Base-by-base conservation (phyloP, 2,113 vertebrate genomes). In the Tragelaphus strepsiceros region DNA sequence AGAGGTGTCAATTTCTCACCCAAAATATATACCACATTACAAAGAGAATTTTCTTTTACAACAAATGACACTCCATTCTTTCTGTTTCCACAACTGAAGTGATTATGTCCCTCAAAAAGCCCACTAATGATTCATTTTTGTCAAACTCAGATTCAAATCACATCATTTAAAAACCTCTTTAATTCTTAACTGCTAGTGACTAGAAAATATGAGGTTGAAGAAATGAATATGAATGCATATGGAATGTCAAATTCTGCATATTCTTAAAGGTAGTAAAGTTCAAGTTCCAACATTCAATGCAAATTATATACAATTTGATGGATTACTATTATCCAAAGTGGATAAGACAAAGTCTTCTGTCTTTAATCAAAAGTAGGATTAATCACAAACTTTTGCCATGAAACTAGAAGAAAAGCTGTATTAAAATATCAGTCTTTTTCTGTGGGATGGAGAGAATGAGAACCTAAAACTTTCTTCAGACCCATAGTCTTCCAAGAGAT, bases 1-100 rank as follows among this genome's bases (percentile, higher is more conserved):
- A 54, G 19, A 61, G 62, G 85, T 24, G 35, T 88, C 91, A 96
- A 26, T 83, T 97, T 98, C 97, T 97, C 86, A 97, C 62, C 32
- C 32, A 93, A 98, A 97, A 86, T 49, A 94, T 71, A 39, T 46
- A 32, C 56, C 21, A 91, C 91, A 83, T 96, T 81, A 85, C 1
- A 35, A 0, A 49, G 21, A 67, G 26, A 61, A 94, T 85, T 82
- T 77, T 82, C 59, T 61, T 92, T 93, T 88, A 30, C 71, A 83
- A 58, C 43, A 94, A 83, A 49, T 39, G 84, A 90, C 16, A 39
- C 7, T 71, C 17, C 22, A 59, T 22, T 94, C 4, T 12, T 86
- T 16, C 82, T 86, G 46, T 89, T 32, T 96, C 58, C 30, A 26
- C 81, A 82, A 77, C 64, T 96, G 77, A 96, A 77, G 64, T 95